Percentiles rank a stretch among this genome's conserved stretches.
phyloP scores from a whole-genome alignment of 2,113 vertebrate species.

The Apteryx owenii region DNA sequence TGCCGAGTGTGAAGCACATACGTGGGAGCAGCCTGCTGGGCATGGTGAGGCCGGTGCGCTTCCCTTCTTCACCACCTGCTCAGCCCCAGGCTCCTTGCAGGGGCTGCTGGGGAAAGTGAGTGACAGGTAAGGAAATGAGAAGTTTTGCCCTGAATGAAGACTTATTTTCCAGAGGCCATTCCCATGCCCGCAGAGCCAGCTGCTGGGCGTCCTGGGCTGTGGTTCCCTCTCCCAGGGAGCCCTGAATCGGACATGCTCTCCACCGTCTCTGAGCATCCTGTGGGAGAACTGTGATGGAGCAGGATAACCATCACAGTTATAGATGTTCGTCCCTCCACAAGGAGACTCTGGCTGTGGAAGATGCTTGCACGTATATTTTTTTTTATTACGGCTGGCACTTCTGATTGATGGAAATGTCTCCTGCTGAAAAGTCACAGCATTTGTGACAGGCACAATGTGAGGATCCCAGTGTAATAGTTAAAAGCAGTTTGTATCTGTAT shows the following conservation, averaged over 20 bases:
- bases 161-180: not conserved
- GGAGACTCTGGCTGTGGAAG: not conserved
- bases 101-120: not conserved
- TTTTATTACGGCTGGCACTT: not conserved
- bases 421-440: rapidly evolving
- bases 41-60: not conserved
- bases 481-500: not conserved
- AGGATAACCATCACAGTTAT: not conserved
- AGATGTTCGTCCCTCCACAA: not conserved
- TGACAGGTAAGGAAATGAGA: not conserved
- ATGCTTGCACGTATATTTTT: not conserved
- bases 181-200: no score
- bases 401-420: not conserved
- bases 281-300: not conserved
- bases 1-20: not conserved
- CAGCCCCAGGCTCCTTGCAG: not conserved
- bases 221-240: not conserved
- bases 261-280: not conserved
- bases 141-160: not conserved
- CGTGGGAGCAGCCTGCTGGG: not conserved
- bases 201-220: not conserved
- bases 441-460: not conserved
- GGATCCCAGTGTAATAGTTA: not conserved
- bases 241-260: not conserved
- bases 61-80: not conserved